Evolutionary conservation across 2,113 vertebrate genomes (phyloP).

Genomic region (Manacus vitellinus): DNA sequence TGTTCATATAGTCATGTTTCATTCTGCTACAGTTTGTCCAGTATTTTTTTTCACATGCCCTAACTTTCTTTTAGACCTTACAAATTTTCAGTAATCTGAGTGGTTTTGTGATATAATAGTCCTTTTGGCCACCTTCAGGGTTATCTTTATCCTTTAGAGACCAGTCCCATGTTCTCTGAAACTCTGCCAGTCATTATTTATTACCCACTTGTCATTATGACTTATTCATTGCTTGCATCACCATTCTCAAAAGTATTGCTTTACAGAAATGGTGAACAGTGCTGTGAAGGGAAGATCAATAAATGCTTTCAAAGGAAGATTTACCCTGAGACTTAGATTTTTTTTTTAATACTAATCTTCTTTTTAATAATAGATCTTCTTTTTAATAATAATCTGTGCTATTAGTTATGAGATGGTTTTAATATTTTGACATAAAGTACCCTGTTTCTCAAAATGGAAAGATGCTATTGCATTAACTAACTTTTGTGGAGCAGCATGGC

Average conservation of each 20-base stretch:
- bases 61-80: neutral
- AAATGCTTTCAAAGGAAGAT: constrained; percentile 64
- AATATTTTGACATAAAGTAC: constrained; percentile 17
- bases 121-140: neutral
- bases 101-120: neutral
- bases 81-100: neutral
- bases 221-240: constrained; percentile 69
- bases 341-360: constrained; percentile 42
- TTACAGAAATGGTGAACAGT: constrained; percentile 55
- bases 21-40: neutral
- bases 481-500: neutral
- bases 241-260: constrained; percentile 53
- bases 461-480: neutral
- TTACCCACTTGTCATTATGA: constrained; percentile 56
- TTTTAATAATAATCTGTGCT: constrained; percentile 47
- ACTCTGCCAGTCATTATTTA: constrained; percentile 60
- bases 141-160: constrained; percentile 27
- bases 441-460: neutral
- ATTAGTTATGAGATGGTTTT: constrained; percentile 13
- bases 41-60: neutral
- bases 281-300: constrained; percentile 54
- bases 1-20: neutral
- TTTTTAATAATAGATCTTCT: constrained; percentile 48
- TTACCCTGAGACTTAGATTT: constrained; percentile 24
- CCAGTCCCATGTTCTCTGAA: constrained; percentile 4